phyloP scores from a whole-genome alignment of 2,888 invertebrate species.

The Tricholauxania praeusta region DNA sequence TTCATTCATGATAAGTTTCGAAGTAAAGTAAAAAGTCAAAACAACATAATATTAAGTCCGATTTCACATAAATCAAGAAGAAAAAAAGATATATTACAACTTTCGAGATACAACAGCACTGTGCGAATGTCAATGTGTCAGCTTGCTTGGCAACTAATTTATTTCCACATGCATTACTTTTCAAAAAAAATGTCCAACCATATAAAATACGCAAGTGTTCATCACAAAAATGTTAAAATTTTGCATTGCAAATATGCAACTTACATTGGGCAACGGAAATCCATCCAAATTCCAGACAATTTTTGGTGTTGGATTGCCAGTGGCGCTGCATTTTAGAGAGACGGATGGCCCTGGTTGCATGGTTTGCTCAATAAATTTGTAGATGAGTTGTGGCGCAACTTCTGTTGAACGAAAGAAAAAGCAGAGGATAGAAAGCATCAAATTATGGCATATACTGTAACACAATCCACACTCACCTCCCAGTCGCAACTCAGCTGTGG shows the following conservation, averaged over 20 bases:
- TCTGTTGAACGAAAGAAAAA: conserved; percentile 69
- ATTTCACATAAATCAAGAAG: too few relatives aligned
- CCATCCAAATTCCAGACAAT: conserved; percentile 83
- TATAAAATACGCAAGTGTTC: neutral
- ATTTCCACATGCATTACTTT: neutral
- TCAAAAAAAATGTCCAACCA: conserved; percentile 5
- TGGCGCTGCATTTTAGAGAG: conserved; percentile 81
- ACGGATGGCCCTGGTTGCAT: conserved; percentile 83
- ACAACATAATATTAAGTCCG: too few relatives aligned
- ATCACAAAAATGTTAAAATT: conserved; percentile 53
- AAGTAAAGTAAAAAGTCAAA: too few relatives aligned
- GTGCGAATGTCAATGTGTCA: neutral
- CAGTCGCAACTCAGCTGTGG: conserved; percentile 81
- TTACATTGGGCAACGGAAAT: conserved; percentile 74
- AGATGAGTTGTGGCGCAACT: conserved; percentile 79
- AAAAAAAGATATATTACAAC: neutral
- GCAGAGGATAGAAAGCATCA: conserved; percentile 31
- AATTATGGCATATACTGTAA: neutral
- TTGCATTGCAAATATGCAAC: conserved; percentile 39
- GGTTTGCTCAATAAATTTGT: conserved; percentile 83
- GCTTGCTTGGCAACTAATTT: neutral
- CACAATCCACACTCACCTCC: conserved; percentile 73
- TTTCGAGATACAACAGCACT: neutral
- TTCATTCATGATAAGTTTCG: too few relatives aligned
- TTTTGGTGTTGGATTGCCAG: conserved; percentile 82